These are phyloP conservation scores for Osmerus mordax DNA, from an alignment of 2,113 vertebrate species.

Conservation along the genomic window DNA sequence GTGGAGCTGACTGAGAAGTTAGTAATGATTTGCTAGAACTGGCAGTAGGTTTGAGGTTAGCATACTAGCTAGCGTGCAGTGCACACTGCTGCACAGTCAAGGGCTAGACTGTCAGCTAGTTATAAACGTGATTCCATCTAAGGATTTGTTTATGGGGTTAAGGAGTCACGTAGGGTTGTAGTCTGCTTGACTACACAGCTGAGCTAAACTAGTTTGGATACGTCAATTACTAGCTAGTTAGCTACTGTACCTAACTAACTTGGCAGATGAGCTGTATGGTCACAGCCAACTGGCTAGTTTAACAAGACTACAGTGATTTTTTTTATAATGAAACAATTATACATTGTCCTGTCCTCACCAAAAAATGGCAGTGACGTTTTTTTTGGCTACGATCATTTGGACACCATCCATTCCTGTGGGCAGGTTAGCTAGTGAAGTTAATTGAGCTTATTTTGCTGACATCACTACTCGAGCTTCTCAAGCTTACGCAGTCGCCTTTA, in stretches of 20 bases:
- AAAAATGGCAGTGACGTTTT: not conserved
- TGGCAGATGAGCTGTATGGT: not conserved
- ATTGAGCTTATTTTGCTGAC: slow-evolving; percentile 15
- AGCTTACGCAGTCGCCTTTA: too few relatives aligned
- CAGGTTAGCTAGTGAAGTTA: slow-evolving; percentile 31
- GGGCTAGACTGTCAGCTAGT: too few relatives aligned
- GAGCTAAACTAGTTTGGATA: not conserved
- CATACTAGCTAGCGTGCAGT: not conserved
- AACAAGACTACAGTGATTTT: slow-evolving; percentile 1
- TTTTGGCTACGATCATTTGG: not conserved
- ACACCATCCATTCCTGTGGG: slow-evolving; percentile 17
- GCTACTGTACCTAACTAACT: not conserved
- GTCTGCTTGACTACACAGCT: too few relatives aligned
- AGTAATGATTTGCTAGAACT: slow-evolving; percentile 77
- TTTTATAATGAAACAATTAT: not conserved
- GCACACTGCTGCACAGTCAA: not conserved
- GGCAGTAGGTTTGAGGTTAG: slow-evolving; percentile 63
- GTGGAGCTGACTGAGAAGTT: slow-evolving; percentile 95
- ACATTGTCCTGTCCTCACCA: not conserved
- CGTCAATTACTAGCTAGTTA: not conserved
- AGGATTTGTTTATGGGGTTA: too few relatives aligned
- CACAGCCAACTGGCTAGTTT: not conserved
- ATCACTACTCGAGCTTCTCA: not conserved
- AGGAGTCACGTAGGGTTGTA: too few relatives aligned
- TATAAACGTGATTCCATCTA: too few relatives aligned